Conservation (phyloP, 2,113 vertebrate species). For the Vulpes lagopus region DNA sequence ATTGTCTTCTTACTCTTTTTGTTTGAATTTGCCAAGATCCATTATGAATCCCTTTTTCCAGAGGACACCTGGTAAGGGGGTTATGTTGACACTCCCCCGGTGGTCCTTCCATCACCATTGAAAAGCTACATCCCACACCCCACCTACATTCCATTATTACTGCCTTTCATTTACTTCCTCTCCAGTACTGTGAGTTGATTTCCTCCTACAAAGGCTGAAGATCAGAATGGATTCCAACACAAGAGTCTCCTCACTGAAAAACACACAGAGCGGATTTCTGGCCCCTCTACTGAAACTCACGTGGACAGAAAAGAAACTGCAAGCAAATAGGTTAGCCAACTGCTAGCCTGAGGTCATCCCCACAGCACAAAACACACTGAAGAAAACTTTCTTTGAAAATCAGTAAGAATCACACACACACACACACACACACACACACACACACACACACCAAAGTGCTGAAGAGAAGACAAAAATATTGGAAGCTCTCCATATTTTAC, state of each 20-base stretch:
- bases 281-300: neutral
- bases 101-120: too few species aligned
- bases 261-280: neutral
- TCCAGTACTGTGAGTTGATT: neutral
- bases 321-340: neutral
- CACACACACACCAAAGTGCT: neutral
- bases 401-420: neutral
- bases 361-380: neutral
- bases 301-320: neutral
- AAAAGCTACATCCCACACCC: neutral
- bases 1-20: neutral
- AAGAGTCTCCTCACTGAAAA: neutral
- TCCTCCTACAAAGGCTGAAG: neutral
- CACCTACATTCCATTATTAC: neutral
- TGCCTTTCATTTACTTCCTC: neutral
- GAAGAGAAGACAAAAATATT: neutral
- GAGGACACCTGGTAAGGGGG: neutral
- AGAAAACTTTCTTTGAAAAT: conserved; percentile 10
- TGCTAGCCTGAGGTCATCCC: neutral
- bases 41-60: neutral
- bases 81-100: neutral
- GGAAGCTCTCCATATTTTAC: conserved; percentile 10
- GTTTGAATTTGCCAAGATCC: conserved; percentile 21
- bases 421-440: neutral
- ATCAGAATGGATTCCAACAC: neutral